Evolutionary conservation across 2,888 invertebrate genomes (phyloP), one percentile per base, ranked within the genome.

Genomic region (Ommatoiulus sabulosus): DNA sequence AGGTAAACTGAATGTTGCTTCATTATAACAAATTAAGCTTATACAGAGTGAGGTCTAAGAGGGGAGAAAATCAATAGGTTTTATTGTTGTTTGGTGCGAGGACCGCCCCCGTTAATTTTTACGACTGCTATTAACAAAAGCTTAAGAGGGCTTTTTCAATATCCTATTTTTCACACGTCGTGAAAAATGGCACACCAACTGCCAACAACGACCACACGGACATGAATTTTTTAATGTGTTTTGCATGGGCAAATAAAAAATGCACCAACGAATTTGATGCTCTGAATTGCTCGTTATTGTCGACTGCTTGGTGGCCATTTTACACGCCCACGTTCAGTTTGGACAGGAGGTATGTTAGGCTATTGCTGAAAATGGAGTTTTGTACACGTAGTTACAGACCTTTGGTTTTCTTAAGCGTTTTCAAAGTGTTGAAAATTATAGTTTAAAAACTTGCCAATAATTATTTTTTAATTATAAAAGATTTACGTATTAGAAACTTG

Each of bases 131-230:
- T 80, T 80, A 80, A 80, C 80, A 80, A 80, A 80, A 80, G 80
- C 20, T 35, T 10, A 3, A 2, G 24, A 80, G 80, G 35, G 80
- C 12, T 80, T 80, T n/a, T 80, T 80, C 80, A 80, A 35, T 80
- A 80, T 80, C 80, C 80, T 20, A 80, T 80, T 80, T n/a, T 80
- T 80, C 80, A 80, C 80, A 80, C 80, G 35, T 80, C 35, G 80
- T 80, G 80, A 80, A 80, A 80, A 35, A 35, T 80, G 80, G 3
- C 80, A 80, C 35, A 35, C 24, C 3, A 80, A 80, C 80, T n/a
- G 35, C 35, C 80, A 80, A 35, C 80, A 12, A 17, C 80, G 12
- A 20, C 10, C 8, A 52, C 52, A 52, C 10, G 24, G 35, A 3
- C 80, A 80, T 80, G 24, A 24, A 80, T 80, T 80, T 80, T 80